Evolutionary conservation across 2,888 invertebrate genomes (phyloP).

Genomic region (Patella pellucida): DNA sequence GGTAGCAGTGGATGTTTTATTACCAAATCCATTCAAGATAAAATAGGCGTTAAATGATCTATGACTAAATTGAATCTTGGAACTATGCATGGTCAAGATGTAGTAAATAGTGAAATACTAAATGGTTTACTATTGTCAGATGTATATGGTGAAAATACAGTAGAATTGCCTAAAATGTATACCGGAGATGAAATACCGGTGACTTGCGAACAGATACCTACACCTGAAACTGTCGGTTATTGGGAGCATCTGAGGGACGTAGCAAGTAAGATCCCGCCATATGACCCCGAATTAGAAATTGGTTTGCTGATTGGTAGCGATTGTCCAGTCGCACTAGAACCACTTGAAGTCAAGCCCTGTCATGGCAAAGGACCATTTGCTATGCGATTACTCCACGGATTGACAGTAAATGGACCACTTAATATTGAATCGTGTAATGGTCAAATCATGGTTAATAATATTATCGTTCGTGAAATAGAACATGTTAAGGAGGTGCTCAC

Average conservation of each 20-base stretch:
- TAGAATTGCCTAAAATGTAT: constrained; percentile 6
- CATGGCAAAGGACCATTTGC: too few species aligned
- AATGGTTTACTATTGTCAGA: background rate
- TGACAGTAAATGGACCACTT: too few species aligned
- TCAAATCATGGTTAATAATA: too few species aligned
- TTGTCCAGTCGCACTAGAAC: too few species aligned
- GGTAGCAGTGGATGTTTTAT: background rate
- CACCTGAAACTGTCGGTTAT: background rate
- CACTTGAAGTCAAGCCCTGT: too few species aligned
- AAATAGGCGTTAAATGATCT: background rate
- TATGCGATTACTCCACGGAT: too few species aligned
- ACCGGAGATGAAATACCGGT: constrained; percentile 13
- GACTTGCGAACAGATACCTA: constrained; percentile 13
- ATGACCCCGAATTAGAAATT: constrained; percentile 14
- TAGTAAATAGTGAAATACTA: background rate
- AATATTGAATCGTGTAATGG: too few species aligned
- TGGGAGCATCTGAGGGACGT: constrained; percentile 19
- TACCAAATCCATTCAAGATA: background rate
- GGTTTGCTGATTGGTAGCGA: constrained; percentile 6
- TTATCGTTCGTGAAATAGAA: too few species aligned
- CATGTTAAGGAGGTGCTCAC: too few species aligned
- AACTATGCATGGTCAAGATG: background rate
- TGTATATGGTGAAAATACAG: background rate
- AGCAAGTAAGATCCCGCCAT: background rate
- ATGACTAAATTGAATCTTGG: background rate